These are phyloP conservation scores for Spermophilus dauricus DNA, from an alignment of 2,113 vertebrate species.

Conservation along the genomic window DNA sequence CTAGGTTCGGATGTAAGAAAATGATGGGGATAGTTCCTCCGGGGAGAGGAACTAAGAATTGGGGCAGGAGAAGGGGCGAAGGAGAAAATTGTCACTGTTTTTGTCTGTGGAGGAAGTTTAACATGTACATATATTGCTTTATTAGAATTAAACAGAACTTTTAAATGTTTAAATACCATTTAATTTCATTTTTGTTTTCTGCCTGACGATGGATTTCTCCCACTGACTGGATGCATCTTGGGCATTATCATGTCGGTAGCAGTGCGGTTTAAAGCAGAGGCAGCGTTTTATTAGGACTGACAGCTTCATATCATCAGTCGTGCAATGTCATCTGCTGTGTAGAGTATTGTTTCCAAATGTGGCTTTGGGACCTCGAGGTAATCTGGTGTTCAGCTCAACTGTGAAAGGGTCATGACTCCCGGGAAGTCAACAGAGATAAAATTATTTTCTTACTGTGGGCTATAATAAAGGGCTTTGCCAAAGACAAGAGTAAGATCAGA, in stretches of 20 bases:
- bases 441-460: background rate
- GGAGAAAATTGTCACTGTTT: background rate
- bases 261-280: rapidly evolving
- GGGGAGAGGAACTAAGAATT: background rate
- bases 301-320: background rate
- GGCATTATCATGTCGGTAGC: no score
- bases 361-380: background rate
- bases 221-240: background rate
- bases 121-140: background rate
- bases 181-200: background rate
- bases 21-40: background rate
- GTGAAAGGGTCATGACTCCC: background rate
- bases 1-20: background rate
- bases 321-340: background rate
- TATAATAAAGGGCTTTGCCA: background rate
- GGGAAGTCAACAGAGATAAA: background rate
- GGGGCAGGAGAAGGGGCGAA: background rate
- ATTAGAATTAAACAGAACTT: background rate
- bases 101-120: background rate
- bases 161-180: background rate
- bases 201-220: background rate
- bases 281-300: background rate
- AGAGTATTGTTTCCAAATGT: background rate
- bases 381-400: background rate
- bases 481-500: background rate